Evolutionary conservation across 2,888 invertebrate species (phyloP).

Genomic region (Gerris lacustris): DNA sequence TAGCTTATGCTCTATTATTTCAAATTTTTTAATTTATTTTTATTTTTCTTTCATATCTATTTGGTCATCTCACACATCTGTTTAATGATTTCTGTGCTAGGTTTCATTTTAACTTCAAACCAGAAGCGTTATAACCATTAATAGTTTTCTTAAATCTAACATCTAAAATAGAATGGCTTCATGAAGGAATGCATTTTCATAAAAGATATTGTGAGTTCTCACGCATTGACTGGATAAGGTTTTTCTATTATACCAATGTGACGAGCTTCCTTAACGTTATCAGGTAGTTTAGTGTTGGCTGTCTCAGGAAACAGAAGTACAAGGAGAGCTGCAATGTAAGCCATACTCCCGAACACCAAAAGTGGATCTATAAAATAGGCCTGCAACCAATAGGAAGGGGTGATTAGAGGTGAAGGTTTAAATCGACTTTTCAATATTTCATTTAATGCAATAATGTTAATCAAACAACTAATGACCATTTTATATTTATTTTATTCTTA

Average conservation of each 20-base stretch:
- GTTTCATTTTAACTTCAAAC: too few relatives aligned
- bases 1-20: too few relatives aligned
- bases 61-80: too few relatives aligned
- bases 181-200: too few relatives aligned
- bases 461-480: not conserved
- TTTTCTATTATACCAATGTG: slow-evolving; percentile 36
- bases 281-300: slow-evolving; percentile 47
- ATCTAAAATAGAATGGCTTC: too few relatives aligned
- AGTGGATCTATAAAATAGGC: slow-evolving; percentile 39
- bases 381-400: slow-evolving; percentile 19
- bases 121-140: too few relatives aligned
- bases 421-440: not conserved
- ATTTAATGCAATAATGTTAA: not conserved
- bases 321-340: slow-evolving; percentile 47
- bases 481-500: too few relatives aligned
- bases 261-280: slow-evolving; percentile 57
- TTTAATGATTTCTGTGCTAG: too few relatives aligned
- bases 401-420: not conserved
- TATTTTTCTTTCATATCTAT: too few relatives aligned
- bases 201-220: too few relatives aligned
- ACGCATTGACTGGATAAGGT: not conserved
- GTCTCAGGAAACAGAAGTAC: slow-evolving; percentile 59
- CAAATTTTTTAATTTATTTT: too few relatives aligned
- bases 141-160: too few relatives aligned
- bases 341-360: slow-evolving; percentile 50